A percentile compares a stretch with the other conserved stretches of the same genome.
Evolutionary conservation across 2,113 vertebrate species (phyloP).

Genomic region (Felis catus): DNA sequence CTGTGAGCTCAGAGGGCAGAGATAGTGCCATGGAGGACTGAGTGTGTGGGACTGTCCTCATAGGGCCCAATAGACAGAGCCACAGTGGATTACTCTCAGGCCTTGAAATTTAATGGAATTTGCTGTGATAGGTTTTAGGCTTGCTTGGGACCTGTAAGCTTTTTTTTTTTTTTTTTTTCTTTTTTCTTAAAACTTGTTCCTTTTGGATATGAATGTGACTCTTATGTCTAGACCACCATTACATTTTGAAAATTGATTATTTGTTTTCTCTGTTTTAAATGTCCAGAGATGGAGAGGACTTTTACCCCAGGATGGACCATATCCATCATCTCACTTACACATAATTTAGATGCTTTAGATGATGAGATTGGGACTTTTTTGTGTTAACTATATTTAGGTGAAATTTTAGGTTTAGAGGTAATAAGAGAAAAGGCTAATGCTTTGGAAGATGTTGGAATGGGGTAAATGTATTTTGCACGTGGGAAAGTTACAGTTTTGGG

Average conservation of each 20-base stretch:
- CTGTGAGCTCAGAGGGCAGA: neutral
- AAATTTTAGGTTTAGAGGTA: neutral
- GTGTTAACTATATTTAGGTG: neutral
- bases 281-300: neutral
- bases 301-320: neutral
- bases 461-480: neutral
- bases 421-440: neutral
- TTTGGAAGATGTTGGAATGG: neutral
- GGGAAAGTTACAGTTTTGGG: neutral
- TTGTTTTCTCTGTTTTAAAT: neutral
- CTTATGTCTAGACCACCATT: neutral
- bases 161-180: neutral
- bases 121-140: neutral
- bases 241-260: neutral
- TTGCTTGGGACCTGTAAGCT: neutral
- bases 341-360: neutral
- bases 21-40: neutral
- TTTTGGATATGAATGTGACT: neutral
- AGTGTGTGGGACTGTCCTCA: neutral
- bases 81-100: neutral
- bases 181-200: neutral
- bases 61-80: neutral
- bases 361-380: neutral
- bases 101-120: neutral
- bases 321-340: neutral